Conservation (phyloP, 2,888 invertebrate genomes). For the Subacronicta megacephala region DNA sequence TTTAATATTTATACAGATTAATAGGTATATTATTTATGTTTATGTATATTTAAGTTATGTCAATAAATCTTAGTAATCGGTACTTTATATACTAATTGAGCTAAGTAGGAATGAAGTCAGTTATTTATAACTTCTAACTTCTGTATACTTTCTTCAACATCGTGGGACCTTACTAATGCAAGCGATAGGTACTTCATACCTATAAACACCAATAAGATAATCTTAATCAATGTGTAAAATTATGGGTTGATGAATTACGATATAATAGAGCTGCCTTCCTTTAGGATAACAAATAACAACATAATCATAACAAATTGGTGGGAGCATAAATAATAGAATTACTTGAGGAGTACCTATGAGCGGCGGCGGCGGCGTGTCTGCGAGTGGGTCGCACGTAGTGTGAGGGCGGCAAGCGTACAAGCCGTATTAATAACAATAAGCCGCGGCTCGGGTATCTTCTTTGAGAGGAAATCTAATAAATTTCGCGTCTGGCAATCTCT, state of each 20-base stretch:
- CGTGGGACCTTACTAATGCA: too few species aligned
- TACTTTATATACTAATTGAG: too few species aligned
- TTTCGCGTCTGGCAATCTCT: constrained; percentile 39
- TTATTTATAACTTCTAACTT: neutral
- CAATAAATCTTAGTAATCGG: too few species aligned
- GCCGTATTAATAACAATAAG: constrained; percentile 35
- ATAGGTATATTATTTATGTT: too few species aligned
- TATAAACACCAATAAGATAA: too few species aligned
- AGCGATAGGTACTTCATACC: too few species aligned
- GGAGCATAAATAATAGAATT: neutral
- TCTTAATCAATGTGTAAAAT: neutral
- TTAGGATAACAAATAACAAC: neutral
- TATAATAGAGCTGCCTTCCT: neutral
- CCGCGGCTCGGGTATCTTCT: constrained; percentile 11
- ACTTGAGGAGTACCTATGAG: neutral
- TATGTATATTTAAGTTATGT: too few species aligned
- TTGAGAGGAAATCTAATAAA: constrained; percentile 49
- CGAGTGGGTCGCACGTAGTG: neutral
- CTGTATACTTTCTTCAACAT: neutral
- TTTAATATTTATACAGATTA: too few species aligned
- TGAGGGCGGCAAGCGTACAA: neutral
- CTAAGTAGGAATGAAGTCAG: neutral
- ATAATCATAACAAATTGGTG: neutral
- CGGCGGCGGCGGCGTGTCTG: neutral
- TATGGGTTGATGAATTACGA: neutral